These are phyloP conservation scores for Malthinus flaveolus DNA, from an alignment of 2,888 invertebrate genomes.

Conservation along the genomic window DNA sequence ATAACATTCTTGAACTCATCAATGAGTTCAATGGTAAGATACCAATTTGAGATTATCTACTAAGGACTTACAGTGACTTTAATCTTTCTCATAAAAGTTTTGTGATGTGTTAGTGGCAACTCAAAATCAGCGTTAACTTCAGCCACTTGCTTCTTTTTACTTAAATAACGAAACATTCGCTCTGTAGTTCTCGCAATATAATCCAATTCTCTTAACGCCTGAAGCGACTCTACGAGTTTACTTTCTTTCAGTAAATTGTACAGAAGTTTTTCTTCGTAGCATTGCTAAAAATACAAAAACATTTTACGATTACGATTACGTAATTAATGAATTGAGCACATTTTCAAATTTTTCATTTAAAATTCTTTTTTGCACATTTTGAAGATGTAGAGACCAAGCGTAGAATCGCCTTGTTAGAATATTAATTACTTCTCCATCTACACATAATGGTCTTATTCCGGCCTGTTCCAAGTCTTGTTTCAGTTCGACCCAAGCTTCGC, in stretches of 20 bases:
- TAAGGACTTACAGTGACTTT: constrained; percentile 22
- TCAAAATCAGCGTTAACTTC: constrained; percentile 36
- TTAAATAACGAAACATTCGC: constrained; percentile 45
- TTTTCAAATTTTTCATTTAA: constrained; percentile 38
- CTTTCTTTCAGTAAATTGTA: constrained; percentile 48
- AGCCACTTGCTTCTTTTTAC: constrained; percentile 38
- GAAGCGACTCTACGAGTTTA: constrained; percentile 47
- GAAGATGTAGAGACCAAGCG: constrained; percentile 48
- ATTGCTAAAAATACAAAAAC: constrained; percentile 39
- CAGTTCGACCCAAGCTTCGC: constrained; percentile 55
- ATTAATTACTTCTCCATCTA: constrained; percentile 49
- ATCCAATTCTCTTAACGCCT: constrained; percentile 50
- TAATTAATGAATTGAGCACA: constrained; percentile 19
- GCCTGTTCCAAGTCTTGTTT: constrained; percentile 46
- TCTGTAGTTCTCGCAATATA: constrained; percentile 52
- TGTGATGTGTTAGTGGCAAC: constrained; percentile 15
- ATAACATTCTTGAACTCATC: too few species aligned
- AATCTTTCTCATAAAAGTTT: constrained; percentile 24
- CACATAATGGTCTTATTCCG: constrained; percentile 47
- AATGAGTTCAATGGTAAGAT: background rate
- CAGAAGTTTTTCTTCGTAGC: constrained; percentile 45
- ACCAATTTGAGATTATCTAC: too few species aligned
- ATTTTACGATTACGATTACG: background rate
- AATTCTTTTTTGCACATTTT: constrained; percentile 46
- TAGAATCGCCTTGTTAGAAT: constrained; percentile 47